Evolutionary conservation across 2,113 vertebrate species (phyloP).

Genomic region (Garra rufa): DNA sequence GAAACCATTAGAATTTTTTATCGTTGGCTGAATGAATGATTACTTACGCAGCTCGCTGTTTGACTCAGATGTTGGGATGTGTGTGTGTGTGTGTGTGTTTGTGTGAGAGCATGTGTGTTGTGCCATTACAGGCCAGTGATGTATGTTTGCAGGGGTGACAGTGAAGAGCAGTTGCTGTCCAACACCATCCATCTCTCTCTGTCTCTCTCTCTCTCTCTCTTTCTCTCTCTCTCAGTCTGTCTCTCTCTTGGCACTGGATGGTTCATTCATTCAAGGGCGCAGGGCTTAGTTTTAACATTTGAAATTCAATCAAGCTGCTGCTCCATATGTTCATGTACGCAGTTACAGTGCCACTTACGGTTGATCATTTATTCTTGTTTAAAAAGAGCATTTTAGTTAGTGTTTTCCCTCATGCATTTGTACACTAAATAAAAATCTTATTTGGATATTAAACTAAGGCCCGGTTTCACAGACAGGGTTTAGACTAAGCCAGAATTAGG

Average conservation of each 20-base stretch:
- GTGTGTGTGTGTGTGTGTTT: constrained; percentile 20
- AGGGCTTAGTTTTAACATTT: constrained; percentile 8
- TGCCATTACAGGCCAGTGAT: constrained; percentile 32
- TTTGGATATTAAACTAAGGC: neutral
- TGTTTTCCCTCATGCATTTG: neutral
- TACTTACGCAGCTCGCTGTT: neutral
- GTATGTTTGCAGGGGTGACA: too few relatives aligned
- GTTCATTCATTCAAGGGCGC: constrained; percentile 26
- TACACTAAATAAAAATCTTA: neutral
- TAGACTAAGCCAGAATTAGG: too few relatives aligned
- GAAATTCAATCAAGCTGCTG: neutral
- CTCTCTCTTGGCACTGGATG: neutral
- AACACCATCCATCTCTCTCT: constrained; percentile 5
- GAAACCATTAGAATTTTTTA: neutral
- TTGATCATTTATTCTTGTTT: neutral
- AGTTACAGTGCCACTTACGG: neutral
- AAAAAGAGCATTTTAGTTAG: neutral
- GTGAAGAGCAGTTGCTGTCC: too few relatives aligned
- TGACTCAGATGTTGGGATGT: neutral
- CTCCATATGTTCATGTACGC: neutral
- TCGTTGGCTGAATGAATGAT: neutral
- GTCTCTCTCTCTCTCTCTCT: neutral
- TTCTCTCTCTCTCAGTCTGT: neutral
- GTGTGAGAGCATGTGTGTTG: neutral
- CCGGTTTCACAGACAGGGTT: too few relatives aligned